Evolutionary conservation across 2,888 invertebrate species (phyloP).

Genomic region (Eucera pruinosa): DNA sequence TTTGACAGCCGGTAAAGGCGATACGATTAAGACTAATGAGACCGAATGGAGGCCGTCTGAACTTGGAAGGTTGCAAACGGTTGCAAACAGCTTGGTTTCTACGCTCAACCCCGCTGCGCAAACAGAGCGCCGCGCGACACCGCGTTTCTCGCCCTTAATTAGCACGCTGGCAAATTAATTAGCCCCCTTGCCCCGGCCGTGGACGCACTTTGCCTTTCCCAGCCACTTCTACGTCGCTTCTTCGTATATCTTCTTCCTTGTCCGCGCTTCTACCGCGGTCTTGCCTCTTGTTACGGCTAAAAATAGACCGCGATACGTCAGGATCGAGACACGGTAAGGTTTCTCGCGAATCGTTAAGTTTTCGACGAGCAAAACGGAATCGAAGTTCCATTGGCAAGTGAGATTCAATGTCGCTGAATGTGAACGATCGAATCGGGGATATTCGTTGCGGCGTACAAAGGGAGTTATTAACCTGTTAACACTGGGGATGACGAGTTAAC

Average conservation of each 20-base stretch:
- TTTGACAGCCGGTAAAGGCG: slow-evolving; percentile 9
- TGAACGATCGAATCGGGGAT: too few relatives aligned
- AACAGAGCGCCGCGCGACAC: slow-evolving; percentile 50
- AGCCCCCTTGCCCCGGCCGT: slow-evolving; percentile 35
- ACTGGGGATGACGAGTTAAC: too few relatives aligned
- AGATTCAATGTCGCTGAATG: too few relatives aligned
- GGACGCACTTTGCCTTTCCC: slow-evolving; percentile 37
- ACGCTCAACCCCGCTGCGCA: not conserved
- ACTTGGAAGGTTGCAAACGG: slow-evolving; percentile 44
- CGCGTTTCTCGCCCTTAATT: slow-evolving; percentile 60
- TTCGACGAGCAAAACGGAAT: not conserved
- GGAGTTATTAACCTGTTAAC: too few relatives aligned
- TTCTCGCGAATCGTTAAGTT: too few relatives aligned
- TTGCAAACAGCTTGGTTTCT: slow-evolving; percentile 37
- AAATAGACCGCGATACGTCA: slow-evolving; percentile 44
- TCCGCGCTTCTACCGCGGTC: slow-evolving; percentile 19
- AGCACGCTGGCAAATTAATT: slow-evolving; percentile 63
- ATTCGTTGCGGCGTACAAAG: too few relatives aligned
- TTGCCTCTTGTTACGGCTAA: slow-evolving; percentile 50
- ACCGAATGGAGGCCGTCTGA: slow-evolving; percentile 19
- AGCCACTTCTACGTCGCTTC: slow-evolving; percentile 42
- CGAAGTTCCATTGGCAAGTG: too few relatives aligned
- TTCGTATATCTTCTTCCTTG: slow-evolving; percentile 40
- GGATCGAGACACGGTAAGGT: slow-evolving; percentile 14
- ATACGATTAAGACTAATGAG: slow-evolving; percentile 50